A percentile compares a stretch with the other conserved stretches of the same genome.
Evolutionary conservation across 1,140 invertebrate species (phyloP).

Genomic region (Dreissena polymorpha): DNA sequence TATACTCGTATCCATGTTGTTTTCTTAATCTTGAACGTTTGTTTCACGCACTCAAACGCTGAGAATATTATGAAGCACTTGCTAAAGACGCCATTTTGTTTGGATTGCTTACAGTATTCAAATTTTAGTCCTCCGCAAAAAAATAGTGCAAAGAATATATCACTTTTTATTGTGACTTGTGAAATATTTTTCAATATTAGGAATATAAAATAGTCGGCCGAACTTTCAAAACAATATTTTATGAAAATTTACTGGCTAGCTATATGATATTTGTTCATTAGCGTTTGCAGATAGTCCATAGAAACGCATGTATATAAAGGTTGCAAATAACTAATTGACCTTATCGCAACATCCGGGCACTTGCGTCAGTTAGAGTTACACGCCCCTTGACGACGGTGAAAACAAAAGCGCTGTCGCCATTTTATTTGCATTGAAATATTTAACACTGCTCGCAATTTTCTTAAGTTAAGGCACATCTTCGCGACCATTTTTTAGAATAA

Average conservation of each 20-base stretch:
- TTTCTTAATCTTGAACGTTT: not conserved
- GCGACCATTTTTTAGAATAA: no score
- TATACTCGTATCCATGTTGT: slow-evolving; percentile 62
- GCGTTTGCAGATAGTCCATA: not conserved
- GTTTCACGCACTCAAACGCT: not conserved
- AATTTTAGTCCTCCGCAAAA: not conserved
- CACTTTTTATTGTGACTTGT: not conserved
- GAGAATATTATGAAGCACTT: slow-evolving; percentile 1
- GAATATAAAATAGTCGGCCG: not conserved
- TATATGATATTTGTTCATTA: not conserved
- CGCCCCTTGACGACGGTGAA: no score
- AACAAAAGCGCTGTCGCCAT: no score
- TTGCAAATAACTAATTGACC: no score
- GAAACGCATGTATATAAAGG: no score
- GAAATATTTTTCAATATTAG: not conserved
- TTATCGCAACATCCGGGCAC: no score
- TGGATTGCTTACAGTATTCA: slow-evolving; percentile 14
- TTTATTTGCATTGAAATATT: no score
- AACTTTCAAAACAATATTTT: not conserved
- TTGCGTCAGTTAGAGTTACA: no score
- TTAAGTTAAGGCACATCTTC: no score
- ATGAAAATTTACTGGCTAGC: not conserved
- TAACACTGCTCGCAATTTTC: no score
- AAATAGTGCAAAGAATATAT: not conserved
- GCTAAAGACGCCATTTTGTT: slow-evolving; percentile 48